These are phyloP conservation scores for Blennius ocellaris DNA, from an alignment of 2,113 vertebrate genomes.

Conservation along the genomic window DNA sequence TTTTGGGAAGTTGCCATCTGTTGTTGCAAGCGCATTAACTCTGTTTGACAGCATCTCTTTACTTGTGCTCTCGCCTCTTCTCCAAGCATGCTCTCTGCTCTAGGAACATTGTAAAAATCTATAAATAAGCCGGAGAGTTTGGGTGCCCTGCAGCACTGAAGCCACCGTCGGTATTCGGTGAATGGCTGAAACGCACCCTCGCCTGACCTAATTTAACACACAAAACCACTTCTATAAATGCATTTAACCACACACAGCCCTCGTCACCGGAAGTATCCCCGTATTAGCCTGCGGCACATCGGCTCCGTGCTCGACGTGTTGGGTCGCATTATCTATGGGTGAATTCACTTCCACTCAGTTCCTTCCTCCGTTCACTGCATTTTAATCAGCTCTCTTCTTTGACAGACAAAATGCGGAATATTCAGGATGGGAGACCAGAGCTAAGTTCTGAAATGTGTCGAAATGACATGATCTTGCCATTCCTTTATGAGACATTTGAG, in stretches of 20 bases:
- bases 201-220: constrained; percentile 43
- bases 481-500: constrained; percentile 62
- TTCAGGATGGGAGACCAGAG: no score
- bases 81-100: background rate
- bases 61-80: constrained; percentile 31
- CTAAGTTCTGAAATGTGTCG: background rate
- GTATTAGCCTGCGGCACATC: background rate
- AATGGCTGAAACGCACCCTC: constrained; percentile 42
- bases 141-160: constrained; percentile 30
- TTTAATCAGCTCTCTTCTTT: no score
- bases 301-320: background rate
- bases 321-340: background rate
- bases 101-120: constrained; percentile 37
- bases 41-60: constrained; percentile 40
- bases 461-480: constrained; percentile 16
- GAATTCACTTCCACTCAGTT: background rate
- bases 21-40: constrained; percentile 24
- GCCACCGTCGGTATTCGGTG: constrained; percentile 36
- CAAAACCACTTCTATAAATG: background rate
- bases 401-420: no score
- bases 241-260: background rate
- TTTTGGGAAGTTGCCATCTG: constrained; percentile 38
- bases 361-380: no score
- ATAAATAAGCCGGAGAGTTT: constrained; percentile 57
- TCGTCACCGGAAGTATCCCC: background rate